A percentile compares a stretch with the other conserved stretches of the same genome.
Conservation (phyloP, 2,797 vertebrate genomes). For the Sus cebifrons region DNA sequence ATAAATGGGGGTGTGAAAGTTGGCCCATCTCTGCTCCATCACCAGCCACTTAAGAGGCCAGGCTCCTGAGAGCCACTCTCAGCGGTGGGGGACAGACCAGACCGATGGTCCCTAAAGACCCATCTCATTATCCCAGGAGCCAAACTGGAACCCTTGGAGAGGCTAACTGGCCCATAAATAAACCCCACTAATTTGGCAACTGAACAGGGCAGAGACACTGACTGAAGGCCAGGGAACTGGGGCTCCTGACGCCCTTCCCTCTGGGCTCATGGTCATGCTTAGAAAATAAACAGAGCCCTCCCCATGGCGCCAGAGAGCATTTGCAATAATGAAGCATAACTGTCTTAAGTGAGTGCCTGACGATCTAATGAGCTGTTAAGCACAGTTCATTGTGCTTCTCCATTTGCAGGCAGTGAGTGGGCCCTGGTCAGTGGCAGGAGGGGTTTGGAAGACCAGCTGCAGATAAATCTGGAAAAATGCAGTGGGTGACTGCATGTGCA, state of each 20-base stretch:
- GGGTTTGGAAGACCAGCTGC: neutral
- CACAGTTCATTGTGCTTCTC: neutral
- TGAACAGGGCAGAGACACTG: constrained; percentile 77
- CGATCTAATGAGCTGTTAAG: constrained; percentile 28
- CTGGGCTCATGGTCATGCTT: constrained; percentile 70
- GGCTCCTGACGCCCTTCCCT: constrained; percentile 62
- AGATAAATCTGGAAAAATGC: rapidly evolving
- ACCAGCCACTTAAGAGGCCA: constrained; percentile 78
- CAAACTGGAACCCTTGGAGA: constrained; percentile 82
- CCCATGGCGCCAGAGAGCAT: neutral
- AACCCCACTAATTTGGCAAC: constrained; percentile 81
- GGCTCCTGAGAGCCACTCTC: constrained; percentile 67
- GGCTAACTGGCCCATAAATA: constrained; percentile 87
- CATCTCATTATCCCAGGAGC: constrained; percentile 85
- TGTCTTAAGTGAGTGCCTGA: constrained; percentile 50
- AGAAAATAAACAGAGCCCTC: constrained; percentile 37
- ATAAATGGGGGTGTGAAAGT: neutral
- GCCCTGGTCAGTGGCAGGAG: rapidly evolving
- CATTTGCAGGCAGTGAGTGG: rapidly evolving
- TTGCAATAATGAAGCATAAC: constrained; percentile 5
- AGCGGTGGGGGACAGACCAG: constrained; percentile 69
- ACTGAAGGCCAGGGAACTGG: constrained; percentile 75
- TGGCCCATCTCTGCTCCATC: constrained; percentile 64
- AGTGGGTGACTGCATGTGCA: rapidly evolving
- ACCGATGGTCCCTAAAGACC: constrained; percentile 85